Percentiles rank a stretch among this genome's conserved stretches.
Evolutionary conservation across 2,797 vertebrate species (phyloP).

Genomic region (Anableps anableps): DNA sequence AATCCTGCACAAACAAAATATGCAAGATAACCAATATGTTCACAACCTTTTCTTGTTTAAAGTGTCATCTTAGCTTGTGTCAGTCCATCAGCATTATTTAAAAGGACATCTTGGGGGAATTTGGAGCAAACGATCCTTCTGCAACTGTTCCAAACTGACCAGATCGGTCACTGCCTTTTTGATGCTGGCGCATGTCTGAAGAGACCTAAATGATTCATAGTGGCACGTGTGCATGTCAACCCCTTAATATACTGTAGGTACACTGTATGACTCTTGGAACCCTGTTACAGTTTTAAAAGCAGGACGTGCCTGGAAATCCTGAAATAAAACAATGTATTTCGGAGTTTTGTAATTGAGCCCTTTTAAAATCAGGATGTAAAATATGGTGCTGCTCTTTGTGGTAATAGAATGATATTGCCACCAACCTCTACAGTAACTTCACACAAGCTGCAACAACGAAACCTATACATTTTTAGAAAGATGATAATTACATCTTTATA

Average conservation of each 20-base stretch:
- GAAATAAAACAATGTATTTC: neutral
- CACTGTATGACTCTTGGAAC: neutral
- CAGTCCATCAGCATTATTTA: neutral
- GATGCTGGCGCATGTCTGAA: slow-evolving; percentile 16
- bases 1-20: slow-evolving; percentile 32
- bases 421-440: neutral
- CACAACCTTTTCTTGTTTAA: neutral
- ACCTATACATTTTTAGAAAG: neutral
- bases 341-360: slow-evolving; percentile 11
- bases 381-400: neutral
- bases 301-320: neutral
- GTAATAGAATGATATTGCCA: neutral
- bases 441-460: neutral
- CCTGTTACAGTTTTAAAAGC: slow-evolving; percentile 4
- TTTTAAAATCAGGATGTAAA: neutral
- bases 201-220: slow-evolving; percentile 25
- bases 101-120: neutral
- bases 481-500: neutral
- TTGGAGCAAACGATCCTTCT: neutral
- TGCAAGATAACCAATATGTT: slow-evolving; percentile 7
- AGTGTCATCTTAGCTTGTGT: slow-evolving; percentile 1
- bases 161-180: neutral
- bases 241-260: slow-evolving; percentile 28
- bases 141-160: slow-evolving; percentile 22
- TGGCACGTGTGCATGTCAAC: slow-evolving; percentile 33